Evolutionary conservation across 2,888 invertebrate species (phyloP), one percentile per base, ranked within the genome.

Genomic region (Pyrocoelia pectoralis): DNA sequence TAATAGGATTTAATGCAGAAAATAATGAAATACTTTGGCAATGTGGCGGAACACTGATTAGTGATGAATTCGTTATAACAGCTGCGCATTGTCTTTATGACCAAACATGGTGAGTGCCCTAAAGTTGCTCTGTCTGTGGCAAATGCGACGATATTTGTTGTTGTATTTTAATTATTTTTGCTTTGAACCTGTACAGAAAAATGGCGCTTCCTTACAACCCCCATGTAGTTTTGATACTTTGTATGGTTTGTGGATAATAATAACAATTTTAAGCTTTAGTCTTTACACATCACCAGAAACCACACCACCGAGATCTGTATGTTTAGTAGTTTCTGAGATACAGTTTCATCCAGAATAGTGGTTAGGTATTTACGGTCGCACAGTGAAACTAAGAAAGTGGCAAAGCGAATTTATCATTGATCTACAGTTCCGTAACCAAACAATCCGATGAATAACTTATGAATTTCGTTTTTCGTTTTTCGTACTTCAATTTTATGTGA

Each of bases 31-130:
- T 84, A 64, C 53, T 63, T 0, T 88, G 87, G 83, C 71, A 70
- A 1, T 91, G 91, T 73, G 90, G 90, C 0, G 91, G 90, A 0
- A 83, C 86, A 1, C 79, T 91, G 8, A 86, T 91, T 56, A 88
- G 88, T 64, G 73, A 87, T 0, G 79, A 80, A 2, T 89, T 85
- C 75, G 84, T 91, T 29, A 75, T 91, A 6, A 88, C 89, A 0
- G 90, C 90, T 0, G 89, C 87, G 0, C 90, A 91, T 74, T 91
- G 91, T 69, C 75, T 70, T 10, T 66, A 48, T 33, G 52, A 78
- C 28, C 49, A 19, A 14, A 58, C 46, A 28, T 58, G 29, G 68
- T 68, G 61, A 68, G 66, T 68, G 43, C 51, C 3, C 10, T 40
- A n/a, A n/a, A n/a, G n/a, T n/a, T n/a, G n/a, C n/a, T 40, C 24